Conservation (phyloP, 2,113 vertebrate genomes). For the Callocephalon fimbriatum region DNA sequence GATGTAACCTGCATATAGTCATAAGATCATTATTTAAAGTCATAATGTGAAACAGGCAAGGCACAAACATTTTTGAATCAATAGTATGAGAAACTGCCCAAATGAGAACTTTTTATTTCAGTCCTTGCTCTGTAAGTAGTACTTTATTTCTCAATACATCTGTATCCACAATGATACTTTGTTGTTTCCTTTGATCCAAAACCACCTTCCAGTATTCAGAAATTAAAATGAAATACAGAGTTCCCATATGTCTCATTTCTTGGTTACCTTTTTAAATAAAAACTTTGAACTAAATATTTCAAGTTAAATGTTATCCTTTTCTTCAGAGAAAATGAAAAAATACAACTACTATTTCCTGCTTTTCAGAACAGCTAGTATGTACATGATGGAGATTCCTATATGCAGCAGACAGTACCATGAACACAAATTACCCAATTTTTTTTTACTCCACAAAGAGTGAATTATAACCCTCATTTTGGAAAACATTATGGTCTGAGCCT, state of each 20-base stretch:
- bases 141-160: background rate
- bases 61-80: background rate
- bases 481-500: fast-evolving
- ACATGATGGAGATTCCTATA: background rate
- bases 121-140: background rate
- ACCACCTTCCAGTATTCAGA: background rate
- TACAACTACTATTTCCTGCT: background rate
- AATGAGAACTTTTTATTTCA: background rate
- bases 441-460: background rate
- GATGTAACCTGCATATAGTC: background rate
- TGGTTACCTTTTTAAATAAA: background rate
- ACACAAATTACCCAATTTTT: background rate
- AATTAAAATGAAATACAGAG: background rate
- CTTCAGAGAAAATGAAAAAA: background rate
- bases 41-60: background rate
- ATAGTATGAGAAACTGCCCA: background rate
- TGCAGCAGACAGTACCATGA: fast-evolving
- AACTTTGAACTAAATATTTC: background rate
- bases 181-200: background rate
- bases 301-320: background rate
- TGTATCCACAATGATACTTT: background rate
- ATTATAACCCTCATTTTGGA: background rate
- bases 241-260: background rate
- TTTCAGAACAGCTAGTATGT: fast-evolving
- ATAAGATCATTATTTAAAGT: background rate